Conservation (phyloP, 2,888 invertebrate species). For the Clostera curtula region DNA sequence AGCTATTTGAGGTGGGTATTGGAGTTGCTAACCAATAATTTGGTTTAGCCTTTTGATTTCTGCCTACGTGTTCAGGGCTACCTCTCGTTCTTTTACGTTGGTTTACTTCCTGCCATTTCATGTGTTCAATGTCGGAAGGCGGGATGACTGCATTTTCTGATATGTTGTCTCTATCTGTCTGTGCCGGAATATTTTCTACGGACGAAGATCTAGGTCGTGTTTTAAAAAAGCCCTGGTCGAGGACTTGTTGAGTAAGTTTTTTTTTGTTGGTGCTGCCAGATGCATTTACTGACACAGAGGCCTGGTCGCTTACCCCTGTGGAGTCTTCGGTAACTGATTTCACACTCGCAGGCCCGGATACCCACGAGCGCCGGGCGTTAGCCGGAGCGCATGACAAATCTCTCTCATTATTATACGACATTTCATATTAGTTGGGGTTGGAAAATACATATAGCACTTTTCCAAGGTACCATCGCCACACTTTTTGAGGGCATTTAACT, state of each 20-base stretch:
- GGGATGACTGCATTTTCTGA: no score
- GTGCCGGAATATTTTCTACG: no score
- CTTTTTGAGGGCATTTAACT: no score
- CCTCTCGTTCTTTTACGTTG: background rate
- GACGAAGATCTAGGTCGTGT: constrained; percentile 1
- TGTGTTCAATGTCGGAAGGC: background rate
- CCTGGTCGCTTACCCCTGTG: background rate
- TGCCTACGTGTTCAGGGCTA: constrained; percentile 1
- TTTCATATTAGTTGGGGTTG: no score
- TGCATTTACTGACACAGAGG: background rate
- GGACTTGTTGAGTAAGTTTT: constrained; percentile 1
- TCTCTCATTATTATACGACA: no score
- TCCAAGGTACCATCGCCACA: no score
- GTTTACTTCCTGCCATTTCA: constrained; percentile 1
- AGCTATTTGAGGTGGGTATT: constrained; percentile 1
- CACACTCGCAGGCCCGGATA: no score
- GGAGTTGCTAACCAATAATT: constrained; percentile 2
- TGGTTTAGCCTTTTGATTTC: constrained; percentile 1
- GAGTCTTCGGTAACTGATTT: background rate
- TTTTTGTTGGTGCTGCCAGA: constrained; percentile 2
- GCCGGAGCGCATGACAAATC: no score
- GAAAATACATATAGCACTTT: no score
- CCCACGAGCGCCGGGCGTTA: no score
- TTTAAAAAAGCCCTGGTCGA: constrained; percentile 1
- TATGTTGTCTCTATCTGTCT: no score